phyloP scores from a whole-genome alignment of 2,797 vertebrate species.

The Pseudopleuronectes americanus region DNA sequence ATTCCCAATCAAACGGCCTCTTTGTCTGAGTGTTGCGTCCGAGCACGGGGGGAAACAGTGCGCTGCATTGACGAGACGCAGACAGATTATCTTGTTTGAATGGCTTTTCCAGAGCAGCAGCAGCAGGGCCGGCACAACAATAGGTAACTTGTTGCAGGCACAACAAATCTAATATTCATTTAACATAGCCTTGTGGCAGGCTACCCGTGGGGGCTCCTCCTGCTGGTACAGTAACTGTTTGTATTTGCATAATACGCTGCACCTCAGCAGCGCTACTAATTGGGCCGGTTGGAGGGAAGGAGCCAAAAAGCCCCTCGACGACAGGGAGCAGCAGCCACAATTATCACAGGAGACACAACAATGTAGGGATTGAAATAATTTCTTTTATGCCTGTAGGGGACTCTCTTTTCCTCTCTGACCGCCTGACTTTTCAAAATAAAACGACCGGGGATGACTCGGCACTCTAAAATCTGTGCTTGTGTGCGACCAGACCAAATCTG shows the following conservation, averaged over 20 bases:
- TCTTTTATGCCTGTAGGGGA: constrained; percentile 46
- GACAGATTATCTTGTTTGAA: constrained; percentile 86
- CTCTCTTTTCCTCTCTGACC: constrained; percentile 25
- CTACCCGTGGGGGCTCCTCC: constrained; percentile 63
- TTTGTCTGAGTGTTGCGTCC: constrained; percentile 78
- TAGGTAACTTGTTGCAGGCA: constrained; percentile 85
- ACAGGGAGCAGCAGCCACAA: constrained; percentile 58
- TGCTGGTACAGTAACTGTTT: constrained; percentile 76
- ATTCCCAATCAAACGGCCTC: constrained; percentile 78
- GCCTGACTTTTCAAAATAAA: constrained; percentile 34
- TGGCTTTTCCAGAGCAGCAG: constrained; percentile 79
- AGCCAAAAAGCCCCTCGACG: constrained; percentile 59
- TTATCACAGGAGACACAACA: constrained; percentile 71
- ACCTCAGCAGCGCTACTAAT: constrained; percentile 69
- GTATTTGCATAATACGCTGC: constrained; percentile 74
- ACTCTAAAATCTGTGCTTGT: not conserved
- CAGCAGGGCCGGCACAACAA: constrained; percentile 81
- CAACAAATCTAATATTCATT: constrained; percentile 83
- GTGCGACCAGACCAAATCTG: not conserved
- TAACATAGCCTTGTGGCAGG: constrained; percentile 67
- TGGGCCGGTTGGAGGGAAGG: constrained; percentile 64
- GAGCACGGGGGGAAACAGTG: constrained; percentile 67
- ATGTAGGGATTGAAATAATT: constrained; percentile 80
- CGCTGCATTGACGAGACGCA: constrained; percentile 75
- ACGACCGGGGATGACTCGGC: constrained; percentile 1